Base-by-base conservation (phyloP, 2,888 invertebrate species). In the Azorinus chamasolen region DNA sequence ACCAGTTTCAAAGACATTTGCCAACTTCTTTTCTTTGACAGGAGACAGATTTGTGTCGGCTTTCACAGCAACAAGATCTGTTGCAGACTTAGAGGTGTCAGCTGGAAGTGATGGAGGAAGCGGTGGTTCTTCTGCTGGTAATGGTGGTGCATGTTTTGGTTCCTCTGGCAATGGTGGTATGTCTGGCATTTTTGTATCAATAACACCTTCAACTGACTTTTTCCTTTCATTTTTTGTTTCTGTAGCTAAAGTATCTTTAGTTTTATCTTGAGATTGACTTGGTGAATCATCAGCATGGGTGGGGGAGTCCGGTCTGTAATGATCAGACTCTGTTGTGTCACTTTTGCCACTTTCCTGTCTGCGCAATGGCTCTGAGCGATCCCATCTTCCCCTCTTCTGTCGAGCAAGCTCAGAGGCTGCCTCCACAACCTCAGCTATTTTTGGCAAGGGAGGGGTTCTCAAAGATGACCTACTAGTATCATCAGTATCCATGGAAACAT, bases 401-500 rank as follows among this genome's bases (percentile, higher is more conserved):
- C 86, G 87, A n/a, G 87, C 87, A 18, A 87, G 68, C 65, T 88
- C 84, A 12, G 87, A 85, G 2, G 87, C 69, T 18, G 84, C 87
- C 70, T 86, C 87, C 8, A 79, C 88, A 14, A 89, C 85, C 54
- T 88, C 81, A 20, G 84, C 84, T 43, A 87, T 66, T 25, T 84
- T 79, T 24, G 89, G 89, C 24, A 89, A 57, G 10, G 89, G 85
- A 22, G 89, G 89, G 8, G 87, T 89, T 54, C 80, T 83, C 18
- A 85, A 55, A 0, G 82, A 70, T 16, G 85, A 77, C 20, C 80
- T 66, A 41, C 62, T 69, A 18, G 64, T 69, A n/a, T 78, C 80
- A 43, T 79, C 81, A 18, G 62, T 55, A 41, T 79, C 69, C 10
- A 45, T 57, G 5, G 39, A 16, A 22, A 43, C 48, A 62, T 37